Evolutionary conservation across 2,888 invertebrate genomes (phyloP), one percentile per base, ranked within the genome.

Genomic region (Lissonota sp.): DNA sequence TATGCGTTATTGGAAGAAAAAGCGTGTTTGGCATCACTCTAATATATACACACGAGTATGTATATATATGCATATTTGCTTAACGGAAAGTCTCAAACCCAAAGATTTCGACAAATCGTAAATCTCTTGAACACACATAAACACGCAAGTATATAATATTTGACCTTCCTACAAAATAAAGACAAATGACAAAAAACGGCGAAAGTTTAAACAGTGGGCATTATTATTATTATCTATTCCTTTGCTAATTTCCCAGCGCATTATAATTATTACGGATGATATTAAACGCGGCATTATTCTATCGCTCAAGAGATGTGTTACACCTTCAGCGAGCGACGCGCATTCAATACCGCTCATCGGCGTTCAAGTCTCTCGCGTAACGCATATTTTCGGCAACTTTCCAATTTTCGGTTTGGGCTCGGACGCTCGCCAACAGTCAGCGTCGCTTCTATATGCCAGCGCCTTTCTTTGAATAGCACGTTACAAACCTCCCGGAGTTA

Each of bases 311-410:
- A 26, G 26, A 26, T 26, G 26, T 26, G 26, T 26, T 26, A 26
- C 26, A 26, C 26, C 26, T 26, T 3, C 26, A 26, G 26, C 26
- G 26, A 26, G 26, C 26, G 26, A 26, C 26, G 26, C 26, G 3
- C 26, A 26, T 26, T 26, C 26, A 26, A 26, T 26, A 26, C 26
- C 26, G 26, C 26, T 26, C 26, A 3, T n/a, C n/a, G n/a, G n/a
- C n/a, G 26, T 26, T 26, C 1, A 26, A 26, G 26, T 26, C 26
- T 26, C 26, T 26, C 26, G 26, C 26, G 26, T 26, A 26, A 26
- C 26, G 26, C 26, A 26, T 26, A 26, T 71, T 76, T 76, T 80
- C 71, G 67, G 10, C 71, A 69, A 77, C 77, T 77, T 80, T 80
- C 80, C 77, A 80, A 77, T 73, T 77, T 60, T 44, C 58, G n/a